Percentiles rank a stretch among this genome's conserved stretches.
phyloP scores from a whole-genome alignment of 2,797 vertebrate species.

The Microchirus variegatus region DNA sequence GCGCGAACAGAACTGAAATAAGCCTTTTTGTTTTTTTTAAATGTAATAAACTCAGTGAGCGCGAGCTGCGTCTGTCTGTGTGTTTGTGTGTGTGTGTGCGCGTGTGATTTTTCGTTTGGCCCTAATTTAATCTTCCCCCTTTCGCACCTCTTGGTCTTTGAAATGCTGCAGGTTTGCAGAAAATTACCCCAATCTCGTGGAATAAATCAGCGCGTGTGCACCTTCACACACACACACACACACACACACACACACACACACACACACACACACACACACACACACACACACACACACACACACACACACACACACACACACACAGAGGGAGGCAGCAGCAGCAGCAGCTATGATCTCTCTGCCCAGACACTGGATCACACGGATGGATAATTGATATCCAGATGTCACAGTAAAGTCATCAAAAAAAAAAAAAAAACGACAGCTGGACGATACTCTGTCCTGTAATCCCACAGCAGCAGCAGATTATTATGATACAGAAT shows the following conservation, averaged over 20 bases:
- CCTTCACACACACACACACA: neutral
- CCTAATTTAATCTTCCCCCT: conserved; percentile 25
- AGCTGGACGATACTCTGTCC: conserved; percentile 62
- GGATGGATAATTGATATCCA: conserved; percentile 75
- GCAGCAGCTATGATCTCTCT: conserved; percentile 44
- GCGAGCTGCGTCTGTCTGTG: neutral
- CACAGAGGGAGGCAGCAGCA: neutral
- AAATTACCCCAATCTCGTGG: conserved; percentile 46
- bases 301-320: too few species aligned
- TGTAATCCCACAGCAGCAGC: conserved; percentile 62
- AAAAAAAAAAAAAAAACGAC: conserved; percentile 59
- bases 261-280: neutral
- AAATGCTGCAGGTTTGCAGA: conserved; percentile 38
- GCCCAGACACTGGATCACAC: conserved; percentile 48
- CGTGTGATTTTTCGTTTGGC: neutral
- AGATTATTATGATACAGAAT: conserved; percentile 41
- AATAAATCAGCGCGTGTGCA: conserved; percentile 35
- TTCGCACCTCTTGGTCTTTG: conserved; percentile 28
- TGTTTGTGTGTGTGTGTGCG: too few species aligned
- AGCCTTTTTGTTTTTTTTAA: too few species aligned
- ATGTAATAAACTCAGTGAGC: neutral
- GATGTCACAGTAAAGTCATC: conserved; percentile 71
- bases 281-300: too few species aligned
- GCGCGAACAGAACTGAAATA: too few species aligned
- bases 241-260: too few species aligned